Conservation (phyloP, 2,113 vertebrate genomes). For the Furnarius figulus region DNA sequence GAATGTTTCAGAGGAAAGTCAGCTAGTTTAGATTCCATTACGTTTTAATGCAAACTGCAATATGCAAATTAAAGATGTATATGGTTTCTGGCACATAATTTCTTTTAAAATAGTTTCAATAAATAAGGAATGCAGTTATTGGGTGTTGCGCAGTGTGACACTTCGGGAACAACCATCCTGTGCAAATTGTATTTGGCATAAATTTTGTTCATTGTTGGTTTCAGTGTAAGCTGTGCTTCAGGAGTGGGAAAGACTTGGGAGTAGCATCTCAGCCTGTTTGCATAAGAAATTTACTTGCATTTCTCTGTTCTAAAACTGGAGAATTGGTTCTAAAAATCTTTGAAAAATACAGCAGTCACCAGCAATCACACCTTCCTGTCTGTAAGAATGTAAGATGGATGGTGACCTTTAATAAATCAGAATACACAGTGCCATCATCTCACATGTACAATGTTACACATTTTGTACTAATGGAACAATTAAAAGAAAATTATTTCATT, state of each 20-base stretch:
- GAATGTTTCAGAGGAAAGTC: neutral
- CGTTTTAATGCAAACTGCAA: neutral
- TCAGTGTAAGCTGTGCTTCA: neutral
- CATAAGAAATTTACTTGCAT: neutral
- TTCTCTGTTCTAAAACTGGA: neutral
- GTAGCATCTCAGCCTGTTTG: neutral
- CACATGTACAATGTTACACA: neutral
- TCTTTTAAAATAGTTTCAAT: neutral
- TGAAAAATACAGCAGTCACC: neutral
- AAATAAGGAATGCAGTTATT: neutral
- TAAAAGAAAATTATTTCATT: neutral
- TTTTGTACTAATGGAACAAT: neutral
- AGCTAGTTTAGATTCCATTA: conserved; percentile 16
- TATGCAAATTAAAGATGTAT: neutral
- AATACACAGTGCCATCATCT: neutral
- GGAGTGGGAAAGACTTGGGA: neutral
- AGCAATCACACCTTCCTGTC: neutral
- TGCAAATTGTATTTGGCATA: neutral
- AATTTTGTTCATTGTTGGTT: conserved; percentile 45
- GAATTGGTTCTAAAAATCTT: neutral
- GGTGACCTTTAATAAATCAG: neutral
- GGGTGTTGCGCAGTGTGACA: neutral
- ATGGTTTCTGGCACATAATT: conserved; percentile 1
- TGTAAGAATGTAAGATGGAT: neutral
- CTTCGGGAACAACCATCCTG: neutral